A percentile compares a stretch with the other conserved stretches of the same genome.
Conservation (phyloP, 2,797 vertebrate genomes). For the Champsocephalus esox region DNA sequence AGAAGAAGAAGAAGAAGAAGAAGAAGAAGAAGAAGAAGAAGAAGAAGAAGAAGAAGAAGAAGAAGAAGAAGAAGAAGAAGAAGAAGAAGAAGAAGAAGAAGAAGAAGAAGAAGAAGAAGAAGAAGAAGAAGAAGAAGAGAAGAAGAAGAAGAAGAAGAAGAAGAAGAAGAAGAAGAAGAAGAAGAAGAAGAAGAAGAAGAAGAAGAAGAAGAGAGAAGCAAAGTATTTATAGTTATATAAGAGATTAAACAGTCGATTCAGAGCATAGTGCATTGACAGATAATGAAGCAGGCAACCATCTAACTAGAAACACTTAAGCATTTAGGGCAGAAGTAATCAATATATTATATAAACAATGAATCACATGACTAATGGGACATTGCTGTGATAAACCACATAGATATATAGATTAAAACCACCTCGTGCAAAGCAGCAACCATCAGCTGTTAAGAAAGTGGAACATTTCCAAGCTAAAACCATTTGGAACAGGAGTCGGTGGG, state of each 20-base stretch:
- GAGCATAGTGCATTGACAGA: not conserved
- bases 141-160: not conserved
- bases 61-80: not conserved
- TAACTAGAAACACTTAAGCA: no score
- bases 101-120: not conserved
- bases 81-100: not conserved
- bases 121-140: not conserved
- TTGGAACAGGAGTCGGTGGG: no score
- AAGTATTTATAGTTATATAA: not conserved
- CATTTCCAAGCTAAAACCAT: no score
- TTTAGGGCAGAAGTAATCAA: not conserved
- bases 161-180: not conserved
- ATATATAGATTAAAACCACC: no score
- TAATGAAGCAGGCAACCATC: not conserved
- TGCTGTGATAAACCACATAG: not conserved
- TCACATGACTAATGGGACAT: constrained; percentile 5
- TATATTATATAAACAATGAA: not conserved
- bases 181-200: not conserved
- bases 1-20: not conserved
- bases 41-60: not conserved
- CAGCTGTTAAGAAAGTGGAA: no score
- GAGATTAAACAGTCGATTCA: not conserved
- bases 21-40: not conserved
- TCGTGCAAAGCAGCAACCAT: no score
- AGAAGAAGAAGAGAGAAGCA: constrained; percentile 13